Evolutionary conservation across 23 tunicate species (phyloP), one percentile per base, ranked within the genome.

Genomic region (Clavelina lepadiformis): DNA sequence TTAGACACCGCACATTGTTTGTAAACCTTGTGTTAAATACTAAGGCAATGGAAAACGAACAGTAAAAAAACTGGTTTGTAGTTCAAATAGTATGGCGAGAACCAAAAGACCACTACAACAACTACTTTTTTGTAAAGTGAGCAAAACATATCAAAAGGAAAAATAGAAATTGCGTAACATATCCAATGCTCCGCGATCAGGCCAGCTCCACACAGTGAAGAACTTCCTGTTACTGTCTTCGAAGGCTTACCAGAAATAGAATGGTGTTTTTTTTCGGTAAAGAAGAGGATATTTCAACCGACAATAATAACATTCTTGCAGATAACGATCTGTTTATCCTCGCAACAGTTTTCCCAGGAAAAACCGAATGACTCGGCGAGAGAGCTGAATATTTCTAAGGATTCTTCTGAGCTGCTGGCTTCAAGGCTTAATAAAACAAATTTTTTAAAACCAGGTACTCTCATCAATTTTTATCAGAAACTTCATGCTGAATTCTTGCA

Each of bases 161-260:
- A 11, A 53, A n/a, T n/a, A n/a, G n/a, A n/a, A 53, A 53, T n/a
- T 53, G 26, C 7, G 18, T 53, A n/a, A 8, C 59, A 53, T 53
- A 53, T 53, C 21, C 59, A 53, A 53, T 22, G 7, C 22, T 53
- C 20, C 6, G 59, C 59, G 21, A 53, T 53, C 59, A 53, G 22
- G 22, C 59, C 59, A 53, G 24, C 21, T 13, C 59, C 22, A 53
- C 20, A 53, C 59, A 53, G 59, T 11, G 59, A 53, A 53, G 22
- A 53, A 53, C 22, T 63, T n/a, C n/a, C n/a, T n/a, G n/a, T n/a
- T n/a, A n/a, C n/a, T n/a, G n/a, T n/a, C n/a, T n/a, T n/a, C n/a
- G n/a, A n/a, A n/a, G n/a, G n/a, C n/a, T n/a, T 63, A 33, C 69
- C 69, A 63, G 51, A 63, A 63, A 28, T 63, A 6, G 51, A 63